Evolutionary conservation across 2,113 vertebrate species (phyloP).

Genomic region (Mustela nigripes): DNA sequence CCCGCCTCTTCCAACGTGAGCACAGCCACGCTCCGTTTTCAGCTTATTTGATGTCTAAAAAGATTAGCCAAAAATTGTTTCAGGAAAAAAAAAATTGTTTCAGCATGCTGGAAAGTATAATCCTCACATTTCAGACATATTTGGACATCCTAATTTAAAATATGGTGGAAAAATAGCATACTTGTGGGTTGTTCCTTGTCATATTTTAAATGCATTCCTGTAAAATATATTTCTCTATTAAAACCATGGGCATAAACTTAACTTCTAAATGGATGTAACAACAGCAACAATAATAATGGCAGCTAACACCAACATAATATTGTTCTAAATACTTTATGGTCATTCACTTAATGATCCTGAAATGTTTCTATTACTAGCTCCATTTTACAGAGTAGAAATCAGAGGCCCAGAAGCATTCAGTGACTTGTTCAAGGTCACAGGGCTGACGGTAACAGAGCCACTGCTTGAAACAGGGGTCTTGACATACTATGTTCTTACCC

Average conservation of each 20-base stretch:
- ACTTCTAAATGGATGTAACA: slow-evolving; percentile 39
- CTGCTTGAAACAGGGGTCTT: not conserved
- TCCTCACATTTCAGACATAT: slow-evolving; percentile 71
- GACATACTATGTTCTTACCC: not conserved
- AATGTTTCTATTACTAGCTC: not conserved
- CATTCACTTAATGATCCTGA: not conserved
- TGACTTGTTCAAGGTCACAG: slow-evolving; percentile 26
- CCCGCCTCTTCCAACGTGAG: slow-evolving; percentile 65
- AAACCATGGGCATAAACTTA: slow-evolving; percentile 45
- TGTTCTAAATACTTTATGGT: not conserved
- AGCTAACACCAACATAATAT: not conserved
- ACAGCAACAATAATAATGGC: not conserved
- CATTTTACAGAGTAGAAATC: slow-evolving; percentile 48
- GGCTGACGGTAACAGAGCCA: not conserved
- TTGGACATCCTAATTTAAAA: slow-evolving; percentile 77
- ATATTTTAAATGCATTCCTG: slow-evolving; percentile 55
- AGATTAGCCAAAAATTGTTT: slow-evolving; percentile 70
- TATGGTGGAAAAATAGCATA: slow-evolving; percentile 70
- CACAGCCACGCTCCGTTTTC: slow-evolving; percentile 47
- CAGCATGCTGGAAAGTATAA: slow-evolving; percentile 60
- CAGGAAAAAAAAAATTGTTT: slow-evolving; percentile 60
- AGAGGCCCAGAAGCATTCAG: not conserved
- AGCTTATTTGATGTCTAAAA: slow-evolving; percentile 65
- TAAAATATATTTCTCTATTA: slow-evolving; percentile 42
- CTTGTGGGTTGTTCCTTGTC: slow-evolving; percentile 66